Evolutionary conservation across 2,888 invertebrate species (phyloP), one percentile per base, ranked within the genome.

Genomic region (Synergus itoensis): DNA sequence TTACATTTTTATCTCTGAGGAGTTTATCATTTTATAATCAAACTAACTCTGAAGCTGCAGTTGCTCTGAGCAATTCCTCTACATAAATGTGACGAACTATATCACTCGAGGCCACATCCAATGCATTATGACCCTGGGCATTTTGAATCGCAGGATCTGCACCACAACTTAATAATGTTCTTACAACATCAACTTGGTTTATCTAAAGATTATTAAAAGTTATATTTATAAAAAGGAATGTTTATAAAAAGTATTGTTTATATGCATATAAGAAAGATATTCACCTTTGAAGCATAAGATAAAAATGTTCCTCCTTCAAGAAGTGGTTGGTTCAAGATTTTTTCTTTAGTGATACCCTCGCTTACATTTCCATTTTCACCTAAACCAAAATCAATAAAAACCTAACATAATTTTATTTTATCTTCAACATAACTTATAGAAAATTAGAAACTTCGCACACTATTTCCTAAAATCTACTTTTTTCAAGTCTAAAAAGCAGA

Each of bases 101-200:
- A 64, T 94, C 92, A 57, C 90, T 91, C 1, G 92, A 89, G 28
- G 93, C 93, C 60, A 94, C 89, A 83, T 94, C 94, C 80, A 94
- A 92, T 0, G 95, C 93, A 80, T 94, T 94, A 82, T 93, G 92
- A 4, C 94, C 94, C 67, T 93, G 92, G 43, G 89, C 89, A 89
- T 95, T 94, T 84, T 93, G 93, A 60, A 94, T 90, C 18, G 94
- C 93, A 18, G 95, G 94, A 89, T 95, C 94, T 21, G 94, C 94
- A 5, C 95, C 95, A 79, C 93, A 93, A 60, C 93, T 93, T 75
- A 95, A 89, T 48, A 95, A 90, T 7, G 94, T 93, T 82, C 95
- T 88, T 12, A 95, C 94, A 76, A 94, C 93, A 88, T 95, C 95
- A 60, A 92, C 91, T 85, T 94, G 93, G 81, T 93, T 93, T 64